Evolutionary conservation across 1,140 invertebrate species (phyloP), one percentile per base, ranked within the genome.

Genomic region (Sarcophaga peregrina): DNA sequence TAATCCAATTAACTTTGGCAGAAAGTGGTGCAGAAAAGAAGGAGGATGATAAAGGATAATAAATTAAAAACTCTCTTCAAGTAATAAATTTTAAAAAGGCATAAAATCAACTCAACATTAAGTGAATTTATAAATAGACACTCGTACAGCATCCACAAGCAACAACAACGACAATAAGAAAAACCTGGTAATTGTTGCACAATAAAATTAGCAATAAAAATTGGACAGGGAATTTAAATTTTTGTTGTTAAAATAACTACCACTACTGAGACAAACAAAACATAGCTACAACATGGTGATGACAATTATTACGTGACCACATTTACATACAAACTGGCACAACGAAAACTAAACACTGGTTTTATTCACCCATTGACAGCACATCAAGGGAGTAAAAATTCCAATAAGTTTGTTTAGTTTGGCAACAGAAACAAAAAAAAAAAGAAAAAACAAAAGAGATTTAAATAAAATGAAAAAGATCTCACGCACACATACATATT

Each of bases 221-320:
- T 58, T 5, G n/a, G 13, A 13, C 13, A 58, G 54, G 13, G 54
- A 58, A 58, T 58, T 58, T 58, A 58, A 58, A 58, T 58, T 58
- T 58, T 13, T 13, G 54, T 58, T 37, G n/a, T 1, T n/a, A 58
- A 58, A 58, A 13, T 13, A 58, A 58, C 11, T 58, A 58, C 15
- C 25, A 37, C 25, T 37, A 37, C 25, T 37, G 25, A 37, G 4
- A 37, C 25, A 37, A 37, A 37, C 25, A 37, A 37, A 37, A 37
- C 25, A 37, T 37, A 37, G 25, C 54, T 58, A n/a, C 7, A 58
- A 58, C 5, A 13, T 13, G 25, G 25, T 58, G 54, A 58, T 58
- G 54, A 58, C 54, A 58, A 58, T 58, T 58, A 58, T n/a, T 58
- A 58, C 54, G 54, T 58, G 54, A 58, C 54, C 54, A 58, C 13